Evolutionary conservation across 2,888 invertebrate species (phyloP), one percentile per base, ranked within the genome.

Genomic region (Ormyrus pomaceus): DNA sequence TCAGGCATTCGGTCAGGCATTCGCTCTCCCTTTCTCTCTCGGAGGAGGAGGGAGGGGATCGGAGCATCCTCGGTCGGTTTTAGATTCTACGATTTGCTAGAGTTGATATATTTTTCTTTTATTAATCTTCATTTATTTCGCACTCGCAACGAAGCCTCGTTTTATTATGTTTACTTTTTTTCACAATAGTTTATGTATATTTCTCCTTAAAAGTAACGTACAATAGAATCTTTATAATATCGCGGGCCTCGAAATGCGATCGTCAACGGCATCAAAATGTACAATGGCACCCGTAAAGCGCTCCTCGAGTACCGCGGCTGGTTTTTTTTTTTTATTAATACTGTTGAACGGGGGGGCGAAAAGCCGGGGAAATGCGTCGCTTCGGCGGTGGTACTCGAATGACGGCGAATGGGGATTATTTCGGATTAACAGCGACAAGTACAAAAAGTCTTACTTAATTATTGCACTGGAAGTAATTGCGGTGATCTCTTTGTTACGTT

Each of bases 121-220:
- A 48, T 34, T 58, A n/a, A 13, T 77, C 61, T n/a, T 76, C 68
- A 46, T 77, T 77, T 71, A 19, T 70, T 70, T 9, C n/a, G 62
- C 19, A 19, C 55, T 69, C 65, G 53, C 46, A 58, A 71, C 58
- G 65, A 71, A 77, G 64, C 58, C 66, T 72, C 68, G 19, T 55
- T 73, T 10, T 34, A 69, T 34, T 34, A 34, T 34, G 34, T 34
- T 34, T 34, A 34, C 34, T 34, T 34, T 34, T 34, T 34, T 76
- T 68, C 34, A 34, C 61, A 53, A 51, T 53, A 48, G 55, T 69
- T 51, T 51, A 61, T 61, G 53, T 65, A 79, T 62, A 53, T n/a
- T 53, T 64, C 51, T 46, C 4, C 56, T 50, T 71, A 51, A 70
- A 11, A 45, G 10, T 48, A 68, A 56, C 19, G 45, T 70, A 56